phyloP scores from a whole-genome alignment of 1,140 invertebrate species.

The Sipha flava region DNA sequence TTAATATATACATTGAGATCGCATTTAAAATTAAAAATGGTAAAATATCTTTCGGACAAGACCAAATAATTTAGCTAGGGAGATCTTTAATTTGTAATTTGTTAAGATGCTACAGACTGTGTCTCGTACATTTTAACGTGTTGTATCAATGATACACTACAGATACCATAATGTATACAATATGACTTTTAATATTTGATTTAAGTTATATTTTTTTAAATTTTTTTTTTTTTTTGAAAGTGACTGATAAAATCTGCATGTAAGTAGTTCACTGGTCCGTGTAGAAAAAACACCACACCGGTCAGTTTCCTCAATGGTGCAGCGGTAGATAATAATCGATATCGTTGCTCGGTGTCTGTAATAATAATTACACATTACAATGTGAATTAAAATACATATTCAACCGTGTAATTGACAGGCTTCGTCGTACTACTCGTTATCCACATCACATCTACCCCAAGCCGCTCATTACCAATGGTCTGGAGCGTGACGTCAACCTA shows the following conservation, averaged over 20 bases:
- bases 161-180: too few species aligned
- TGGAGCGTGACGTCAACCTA: background rate
- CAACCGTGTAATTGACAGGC: conserved; percentile 4
- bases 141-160: too few species aligned
- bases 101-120: too few species aligned
- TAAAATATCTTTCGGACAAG: too few species aligned
- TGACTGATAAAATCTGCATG: background rate
- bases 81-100: too few species aligned
- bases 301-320: background rate
- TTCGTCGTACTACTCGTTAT: background rate
- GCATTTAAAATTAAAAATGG: too few species aligned
- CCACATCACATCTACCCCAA: background rate
- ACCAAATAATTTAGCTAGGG: too few species aligned
- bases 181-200: background rate
- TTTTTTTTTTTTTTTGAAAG: background rate
- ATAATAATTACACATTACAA: background rate
- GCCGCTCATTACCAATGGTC: background rate
- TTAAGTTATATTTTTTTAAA: background rate
- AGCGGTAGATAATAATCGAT: background rate
- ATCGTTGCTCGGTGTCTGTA: background rate
- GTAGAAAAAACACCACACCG: background rate
- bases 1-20: too few species aligned
- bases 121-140: too few species aligned
- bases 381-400: background rate
- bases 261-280: background rate